A percentile compares a stretch with the other conserved stretches of the same genome.
These are phyloP conservation scores for Cisticola juncidis DNA, from an alignment of 2,113 vertebrate genomes.

Conservation along the genomic window DNA sequence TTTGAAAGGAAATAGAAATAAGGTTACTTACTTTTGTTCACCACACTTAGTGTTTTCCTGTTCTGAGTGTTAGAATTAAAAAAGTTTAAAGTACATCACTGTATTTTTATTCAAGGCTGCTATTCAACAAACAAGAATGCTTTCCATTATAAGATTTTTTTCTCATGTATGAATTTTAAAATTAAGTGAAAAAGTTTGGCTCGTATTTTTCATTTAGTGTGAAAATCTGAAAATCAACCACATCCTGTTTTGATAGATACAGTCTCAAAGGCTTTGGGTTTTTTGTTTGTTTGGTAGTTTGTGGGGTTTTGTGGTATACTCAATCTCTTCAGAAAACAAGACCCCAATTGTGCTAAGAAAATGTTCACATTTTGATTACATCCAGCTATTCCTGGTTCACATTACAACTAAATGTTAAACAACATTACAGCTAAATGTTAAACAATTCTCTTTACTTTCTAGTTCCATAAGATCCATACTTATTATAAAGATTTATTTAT, in stretches of 20 bases:
- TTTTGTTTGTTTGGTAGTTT: not conserved
- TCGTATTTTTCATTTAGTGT: not conserved
- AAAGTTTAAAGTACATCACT: not conserved
- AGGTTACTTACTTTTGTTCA: not conserved
- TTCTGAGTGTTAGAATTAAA: not conserved
- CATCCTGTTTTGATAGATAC: not conserved
- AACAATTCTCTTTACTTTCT: not conserved
- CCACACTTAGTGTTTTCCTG: accelerated
- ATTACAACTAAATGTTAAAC: not conserved
- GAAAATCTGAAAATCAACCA: not conserved
- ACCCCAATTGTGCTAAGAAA: not conserved
- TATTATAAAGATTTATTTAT: not conserved
- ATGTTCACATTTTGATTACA: not conserved
- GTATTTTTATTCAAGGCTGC: not conserved
- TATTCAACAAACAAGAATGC: not conserved
- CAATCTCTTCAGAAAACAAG: not conserved
- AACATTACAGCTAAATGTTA: not conserved
- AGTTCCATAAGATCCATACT: not conserved
- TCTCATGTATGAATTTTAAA: not conserved
- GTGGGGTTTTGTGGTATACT: not conserved
- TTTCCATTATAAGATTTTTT: not conserved
- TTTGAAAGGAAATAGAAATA: not conserved
- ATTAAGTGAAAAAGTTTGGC: not conserved
- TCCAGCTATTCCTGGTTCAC: not conserved
- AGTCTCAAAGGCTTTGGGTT: accelerated